phyloP scores from a whole-genome alignment of 2,888 invertebrate species.

The Epistrophe eligans region DNA sequence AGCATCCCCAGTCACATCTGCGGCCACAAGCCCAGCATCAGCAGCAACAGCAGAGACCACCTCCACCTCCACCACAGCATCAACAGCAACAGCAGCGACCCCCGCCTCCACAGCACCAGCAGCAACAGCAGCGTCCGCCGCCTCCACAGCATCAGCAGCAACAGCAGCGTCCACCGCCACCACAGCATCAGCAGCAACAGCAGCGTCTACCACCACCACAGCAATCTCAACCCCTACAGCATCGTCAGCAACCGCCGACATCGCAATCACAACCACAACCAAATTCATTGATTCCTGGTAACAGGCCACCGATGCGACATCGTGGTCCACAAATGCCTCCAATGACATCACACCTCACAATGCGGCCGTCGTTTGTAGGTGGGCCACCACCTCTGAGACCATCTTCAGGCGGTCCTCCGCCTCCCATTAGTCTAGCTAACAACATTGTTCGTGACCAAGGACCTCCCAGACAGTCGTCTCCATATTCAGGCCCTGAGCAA shows the following conservation, averaged over 20 bases:
- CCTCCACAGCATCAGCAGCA: conserved; percentile 64
- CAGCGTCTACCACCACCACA: conserved; percentile 55
- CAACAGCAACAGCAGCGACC: conserved; percentile 34
- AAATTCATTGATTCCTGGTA: conserved; percentile 44
- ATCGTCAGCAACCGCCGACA: conserved; percentile 55
- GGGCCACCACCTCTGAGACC: conserved; percentile 82
- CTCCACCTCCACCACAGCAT: conserved; percentile 29
- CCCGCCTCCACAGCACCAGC: conserved; percentile 46
- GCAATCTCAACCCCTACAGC: conserved; percentile 64
- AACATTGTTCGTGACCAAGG: conserved; percentile 48
- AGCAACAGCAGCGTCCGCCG: conserved; percentile 65
- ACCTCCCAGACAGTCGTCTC: conserved; percentile 55
- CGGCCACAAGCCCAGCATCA: conserved; percentile 34
- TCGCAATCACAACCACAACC: conserved; percentile 37
- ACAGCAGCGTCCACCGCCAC: conserved; percentile 24
- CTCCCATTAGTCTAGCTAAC: conserved; percentile 75
- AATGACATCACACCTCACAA: conserved; percentile 67
- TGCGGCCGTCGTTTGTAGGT: conserved; percentile 81
- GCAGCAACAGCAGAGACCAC: conserved; percentile 74
- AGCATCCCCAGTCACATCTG: conserved; percentile 66
- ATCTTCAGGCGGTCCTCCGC: conserved; percentile 78
- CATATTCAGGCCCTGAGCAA: conserved; percentile 68
- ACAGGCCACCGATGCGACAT: conserved; percentile 76
- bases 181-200: conserved; percentile 66
- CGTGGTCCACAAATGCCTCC: conserved; percentile 75